Evolutionary conservation across 2,888 invertebrate species (phyloP).

Genomic region (Tanytarsus gracilentus): DNA sequence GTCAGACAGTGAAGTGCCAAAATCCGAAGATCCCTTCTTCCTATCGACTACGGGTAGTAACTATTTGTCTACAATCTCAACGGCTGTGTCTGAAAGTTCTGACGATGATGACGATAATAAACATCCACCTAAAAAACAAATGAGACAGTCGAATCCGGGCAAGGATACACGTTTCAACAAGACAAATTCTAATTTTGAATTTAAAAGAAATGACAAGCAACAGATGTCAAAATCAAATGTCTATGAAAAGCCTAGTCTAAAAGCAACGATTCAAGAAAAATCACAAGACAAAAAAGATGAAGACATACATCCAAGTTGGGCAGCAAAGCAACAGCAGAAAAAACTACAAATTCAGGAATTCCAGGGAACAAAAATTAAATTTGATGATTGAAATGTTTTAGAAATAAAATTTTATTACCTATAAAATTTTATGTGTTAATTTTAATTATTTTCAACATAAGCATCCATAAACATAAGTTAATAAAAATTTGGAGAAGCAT

Average conservation of each 20-base stretch:
- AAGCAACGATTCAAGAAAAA: neutral
- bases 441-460: no score
- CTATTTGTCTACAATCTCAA: slow-evolving; percentile 37
- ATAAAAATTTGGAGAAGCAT: no score
- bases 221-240: neutral
- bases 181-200: neutral
- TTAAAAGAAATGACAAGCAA: neutral
- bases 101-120: neutral
- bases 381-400: no score
- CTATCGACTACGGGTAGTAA: slow-evolving; percentile 39
- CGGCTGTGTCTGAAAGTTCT: neutral
- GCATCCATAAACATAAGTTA: no score
- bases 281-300: neutral
- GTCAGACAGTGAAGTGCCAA: neutral
- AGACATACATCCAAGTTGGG: slow-evolving; percentile 36
- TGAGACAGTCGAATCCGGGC: neutral
- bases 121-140: neutral
- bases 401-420: neutral
- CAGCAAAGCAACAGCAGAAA: slow-evolving; percentile 37
- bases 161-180: neutral
- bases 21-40: slow-evolving; percentile 37
- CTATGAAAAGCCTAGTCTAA: neutral
- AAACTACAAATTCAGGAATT: slow-evolving; percentile 37
- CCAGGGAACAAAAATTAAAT: slow-evolving; percentile 38
- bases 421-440: no score